Evolutionary conservation across 2,888 invertebrate genomes (phyloP), one percentile per base, ranked within the genome.

Genomic region (Idaea biselata): DNA sequence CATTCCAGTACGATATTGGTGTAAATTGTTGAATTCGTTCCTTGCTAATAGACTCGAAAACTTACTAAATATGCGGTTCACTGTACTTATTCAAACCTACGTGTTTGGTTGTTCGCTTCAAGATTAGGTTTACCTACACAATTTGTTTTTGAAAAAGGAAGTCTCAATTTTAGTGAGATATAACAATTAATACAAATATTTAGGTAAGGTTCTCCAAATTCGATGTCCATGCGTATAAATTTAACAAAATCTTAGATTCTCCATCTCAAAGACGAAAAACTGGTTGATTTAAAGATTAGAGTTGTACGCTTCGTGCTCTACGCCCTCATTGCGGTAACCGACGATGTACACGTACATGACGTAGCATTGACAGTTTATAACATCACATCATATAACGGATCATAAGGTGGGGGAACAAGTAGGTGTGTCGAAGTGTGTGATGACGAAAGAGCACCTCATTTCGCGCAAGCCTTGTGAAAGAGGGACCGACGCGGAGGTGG

Each of bases 401-500:
- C 73, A 75, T 76, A 79, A 75, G 75, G 80, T 74, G 81, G 82
- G 77, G 80, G 81, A 81, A 78, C 78, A 72, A 74, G 87, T 85
- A 81, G 89, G 89, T 85, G 89, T 87, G 84, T 86, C 86, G 80
- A 78, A 80, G 82, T 81, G 77, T 81, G 81, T 78, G 71, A 75
- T 90, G 89, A 88, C 86, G 90, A 91, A 90, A 91, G 83, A 74
- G 76, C 78, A 79, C 84, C 82, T 81, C 82, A 83, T 83, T 88
- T 83, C 86, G 85, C 86, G 88, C 87, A 89, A 89, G 81, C 66
- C 88, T 91, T 91, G 90, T 87, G 88, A 88, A 90, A 91, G 83
- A 88, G 79, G 77, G 85, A 84, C 83, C 80, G 83, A 85, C 82
- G 82, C 76, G 82, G 82, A 84, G 83, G 84, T 76, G 75, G 76